phyloP scores from a whole-genome alignment of 2,888 invertebrate genomes.

The Lochmaea crataegi region DNA sequence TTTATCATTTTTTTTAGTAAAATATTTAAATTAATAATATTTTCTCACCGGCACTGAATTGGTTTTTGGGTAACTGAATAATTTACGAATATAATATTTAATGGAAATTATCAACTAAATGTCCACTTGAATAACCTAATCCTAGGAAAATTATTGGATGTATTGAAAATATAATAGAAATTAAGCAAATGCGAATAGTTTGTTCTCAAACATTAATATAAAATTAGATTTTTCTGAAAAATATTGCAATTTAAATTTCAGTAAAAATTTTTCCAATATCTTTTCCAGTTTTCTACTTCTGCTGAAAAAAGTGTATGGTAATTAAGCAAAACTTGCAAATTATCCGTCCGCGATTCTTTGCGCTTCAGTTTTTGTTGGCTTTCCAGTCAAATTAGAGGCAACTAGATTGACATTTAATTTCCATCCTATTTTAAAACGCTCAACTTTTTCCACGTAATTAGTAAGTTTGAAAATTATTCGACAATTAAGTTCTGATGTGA shows the following conservation, averaged over 20 bases:
- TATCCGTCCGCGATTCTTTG: constrained; percentile 37
- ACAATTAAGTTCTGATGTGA: constrained; percentile 31
- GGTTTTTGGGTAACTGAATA: no score
- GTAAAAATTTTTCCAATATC: neutral
- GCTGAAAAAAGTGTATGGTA: constrained; percentile 26
- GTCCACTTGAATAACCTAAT: no score
- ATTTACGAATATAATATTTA: no score
- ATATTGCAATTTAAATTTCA: neutral
- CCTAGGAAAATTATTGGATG: no score
- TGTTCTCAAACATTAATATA: no score
- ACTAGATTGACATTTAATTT: constrained; percentile 51
- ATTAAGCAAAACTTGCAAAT: constrained; percentile 44
- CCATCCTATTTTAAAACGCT: constrained; percentile 46
- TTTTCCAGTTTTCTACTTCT: neutral
- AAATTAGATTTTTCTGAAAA: no score
- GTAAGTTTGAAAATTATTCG: constrained; percentile 40
- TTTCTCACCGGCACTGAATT: no score
- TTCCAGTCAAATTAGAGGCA: constrained; percentile 40
- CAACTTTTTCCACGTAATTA: constrained; percentile 47
- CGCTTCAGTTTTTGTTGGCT: constrained; percentile 38
- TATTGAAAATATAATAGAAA: no score
- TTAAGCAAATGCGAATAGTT: no score
- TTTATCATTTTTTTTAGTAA: no score
- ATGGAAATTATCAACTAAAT: no score
- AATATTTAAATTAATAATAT: no score